Evolutionary conservation across 2,888 invertebrate species (phyloP).

Genomic region (Eupithecia inturbata): DNA sequence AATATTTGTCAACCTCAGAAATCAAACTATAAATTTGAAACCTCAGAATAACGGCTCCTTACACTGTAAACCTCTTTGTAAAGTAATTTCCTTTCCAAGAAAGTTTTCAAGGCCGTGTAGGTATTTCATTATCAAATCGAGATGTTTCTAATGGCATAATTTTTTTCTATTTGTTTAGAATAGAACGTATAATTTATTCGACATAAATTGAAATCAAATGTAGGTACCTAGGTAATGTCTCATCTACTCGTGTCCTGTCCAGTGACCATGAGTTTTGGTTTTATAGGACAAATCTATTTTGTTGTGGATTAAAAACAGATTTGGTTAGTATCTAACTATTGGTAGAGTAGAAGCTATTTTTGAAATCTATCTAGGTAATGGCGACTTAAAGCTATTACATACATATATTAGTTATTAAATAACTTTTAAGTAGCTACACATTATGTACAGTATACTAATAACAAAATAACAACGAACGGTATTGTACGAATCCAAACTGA

Average conservation of each 20-base stretch:
- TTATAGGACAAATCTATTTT: conserved; percentile 14
- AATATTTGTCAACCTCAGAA: neutral
- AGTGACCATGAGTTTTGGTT: conserved; percentile 25
- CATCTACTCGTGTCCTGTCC: conserved; percentile 40
- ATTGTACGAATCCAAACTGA: neutral
- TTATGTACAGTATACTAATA: neutral
- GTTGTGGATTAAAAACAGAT: too few species aligned
- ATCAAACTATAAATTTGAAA: neutral
- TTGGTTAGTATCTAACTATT: neutral
- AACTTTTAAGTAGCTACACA: neutral
- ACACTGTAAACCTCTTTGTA: conserved; percentile 1
- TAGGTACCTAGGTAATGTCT: conserved; percentile 36
- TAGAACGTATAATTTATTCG: conserved; percentile 50
- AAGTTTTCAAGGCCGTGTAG: neutral
- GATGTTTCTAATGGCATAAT: conserved; percentile 25
- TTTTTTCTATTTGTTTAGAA: conserved; percentile 49
- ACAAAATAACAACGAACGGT: neutral
- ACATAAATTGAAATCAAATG: conserved; percentile 50
- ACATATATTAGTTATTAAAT: neutral
- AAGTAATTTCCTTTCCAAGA: conserved; percentile 17
- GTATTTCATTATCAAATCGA: conserved; percentile 19
- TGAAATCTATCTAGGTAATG: neutral
- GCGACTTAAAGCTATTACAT: too few species aligned
- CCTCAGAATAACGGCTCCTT: neutral
- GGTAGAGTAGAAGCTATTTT: neutral